These are phyloP conservation scores for Salpingus planirostris DNA, from an alignment of 2,888 invertebrate species.

Conservation along the genomic window DNA sequence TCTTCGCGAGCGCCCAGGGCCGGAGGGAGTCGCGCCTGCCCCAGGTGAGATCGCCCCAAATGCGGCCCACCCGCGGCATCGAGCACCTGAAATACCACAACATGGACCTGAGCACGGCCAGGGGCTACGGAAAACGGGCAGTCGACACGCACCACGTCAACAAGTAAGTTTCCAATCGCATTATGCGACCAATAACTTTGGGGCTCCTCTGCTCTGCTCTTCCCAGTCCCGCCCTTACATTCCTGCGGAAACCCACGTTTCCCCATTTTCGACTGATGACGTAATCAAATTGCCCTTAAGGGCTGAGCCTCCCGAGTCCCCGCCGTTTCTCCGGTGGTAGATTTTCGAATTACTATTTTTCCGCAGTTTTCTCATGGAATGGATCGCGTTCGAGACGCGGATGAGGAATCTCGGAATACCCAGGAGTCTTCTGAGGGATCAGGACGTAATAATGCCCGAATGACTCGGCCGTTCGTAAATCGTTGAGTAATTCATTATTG, in stretches of 20 bases:
- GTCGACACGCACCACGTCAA: slow-evolving; percentile 33
- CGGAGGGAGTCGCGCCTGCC: slow-evolving; percentile 34
- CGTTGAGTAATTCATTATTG: slow-evolving; percentile 6
- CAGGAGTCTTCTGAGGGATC: slow-evolving; percentile 9
- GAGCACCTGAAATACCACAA: slow-evolving; percentile 44
- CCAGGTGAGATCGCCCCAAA: slow-evolving; percentile 41
- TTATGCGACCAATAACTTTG: no score
- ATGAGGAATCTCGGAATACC: slow-evolving; percentile 17
- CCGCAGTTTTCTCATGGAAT: slow-evolving; percentile 22
- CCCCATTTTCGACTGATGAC: no score
- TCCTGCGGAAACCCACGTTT: no score
- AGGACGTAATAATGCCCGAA: slow-evolving; percentile 9
- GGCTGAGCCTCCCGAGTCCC: no score
- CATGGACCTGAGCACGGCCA: slow-evolving; percentile 51
- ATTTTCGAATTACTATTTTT: no score
- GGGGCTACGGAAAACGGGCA: slow-evolving; percentile 56
- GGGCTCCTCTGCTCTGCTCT: no score
- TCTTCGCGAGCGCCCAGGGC: slow-evolving; percentile 22
- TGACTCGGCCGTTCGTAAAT: slow-evolving; percentile 10
- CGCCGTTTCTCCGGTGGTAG: no score
- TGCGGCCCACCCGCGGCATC: slow-evolving; percentile 49
- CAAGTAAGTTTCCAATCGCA: slow-evolving; percentile 19
- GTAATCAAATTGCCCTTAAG: no score
- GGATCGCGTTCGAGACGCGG: slow-evolving; percentile 22
- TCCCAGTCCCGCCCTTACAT: background rate